Evolutionary conservation across 2,113 vertebrate species (phyloP), one percentile per base, ranked within the genome.

Genomic region (Girardinichthys multiradiatus): DNA sequence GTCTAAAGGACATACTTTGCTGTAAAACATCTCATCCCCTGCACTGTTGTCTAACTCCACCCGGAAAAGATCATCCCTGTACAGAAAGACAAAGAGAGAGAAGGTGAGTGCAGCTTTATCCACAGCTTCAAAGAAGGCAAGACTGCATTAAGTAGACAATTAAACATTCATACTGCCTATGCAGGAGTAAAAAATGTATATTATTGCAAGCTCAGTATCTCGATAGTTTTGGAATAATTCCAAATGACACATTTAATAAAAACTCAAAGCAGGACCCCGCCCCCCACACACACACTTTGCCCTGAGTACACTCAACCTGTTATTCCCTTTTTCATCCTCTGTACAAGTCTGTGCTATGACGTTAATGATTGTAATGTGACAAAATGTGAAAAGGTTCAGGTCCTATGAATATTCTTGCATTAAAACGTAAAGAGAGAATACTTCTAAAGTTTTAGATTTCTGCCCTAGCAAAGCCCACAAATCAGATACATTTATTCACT

Each of bases 51-150:
- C 97, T 94, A 99, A 80, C 86, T 97, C 96, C 81, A 99, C 93
- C 0, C 96, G 94, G 90, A 96, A 99, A 72, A 99, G 91, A 68
- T 95, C 95, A 93, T 99, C 97, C 91, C 97, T 98, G 90, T 10
- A 58, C 73, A 84, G 31, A 74, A 37, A 65, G 8, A 73, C 54
- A 60, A 11, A 54, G 48, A 72, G 37, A 74, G 31, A 54, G 28
- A 45, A 11, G 67, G 29, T 48, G 57, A 80, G 74, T 62, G 69
- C 59, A 76, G 61, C 70, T 70, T 57, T 57, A 68, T 58, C 19
- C 29, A 39, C n/a, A 60, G 60, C 62, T 79, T 59, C 19, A 70
- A 51, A 31, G 70, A 26, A 70, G 26, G 54, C 60, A 59, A 42
- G 45, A 65, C 31, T n/a, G 60, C 51, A 26, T 29, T 35, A 27